Evolutionary conservation across 2,888 invertebrate genomes (phyloP).

Genomic region (Conus canariensis): DNA sequence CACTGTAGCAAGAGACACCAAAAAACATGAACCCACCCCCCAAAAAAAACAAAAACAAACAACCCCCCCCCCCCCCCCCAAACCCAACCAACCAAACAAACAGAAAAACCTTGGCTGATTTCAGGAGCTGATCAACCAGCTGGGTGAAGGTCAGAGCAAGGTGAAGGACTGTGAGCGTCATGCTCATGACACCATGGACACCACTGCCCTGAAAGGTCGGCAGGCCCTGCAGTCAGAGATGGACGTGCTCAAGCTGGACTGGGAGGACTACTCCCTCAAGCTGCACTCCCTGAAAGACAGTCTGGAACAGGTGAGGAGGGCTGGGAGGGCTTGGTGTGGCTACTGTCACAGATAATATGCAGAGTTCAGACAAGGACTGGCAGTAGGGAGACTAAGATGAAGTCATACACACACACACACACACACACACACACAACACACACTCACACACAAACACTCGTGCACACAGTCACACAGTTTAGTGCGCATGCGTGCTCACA

Average conservation of each 20-base stretch:
- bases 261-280: constrained; percentile 76
- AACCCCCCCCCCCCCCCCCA: no score
- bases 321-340: background rate
- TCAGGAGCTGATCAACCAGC: constrained; percentile 83
- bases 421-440: no score
- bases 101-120: background rate
- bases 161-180: constrained; percentile 86
- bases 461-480: no score
- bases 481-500: no score
- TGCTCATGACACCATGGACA: constrained; percentile 80
- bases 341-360: background rate
- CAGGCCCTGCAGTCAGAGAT: constrained; percentile 72
- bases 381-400: no score
- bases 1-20: no score
- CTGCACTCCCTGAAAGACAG: constrained; percentile 83
- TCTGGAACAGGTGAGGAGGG: constrained; percentile 43
- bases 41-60: no score
- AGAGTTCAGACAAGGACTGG: background rate
- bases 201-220: constrained; percentile 82
- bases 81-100: no score
- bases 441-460: no score
- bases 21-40: no score
- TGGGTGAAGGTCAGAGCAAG: constrained; percentile 79
- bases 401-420: no score
- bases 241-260: constrained; percentile 70